Evolutionary conservation across 2,797 vertebrate species (phyloP).

Genomic region (Aphelocoma californica): DNA sequence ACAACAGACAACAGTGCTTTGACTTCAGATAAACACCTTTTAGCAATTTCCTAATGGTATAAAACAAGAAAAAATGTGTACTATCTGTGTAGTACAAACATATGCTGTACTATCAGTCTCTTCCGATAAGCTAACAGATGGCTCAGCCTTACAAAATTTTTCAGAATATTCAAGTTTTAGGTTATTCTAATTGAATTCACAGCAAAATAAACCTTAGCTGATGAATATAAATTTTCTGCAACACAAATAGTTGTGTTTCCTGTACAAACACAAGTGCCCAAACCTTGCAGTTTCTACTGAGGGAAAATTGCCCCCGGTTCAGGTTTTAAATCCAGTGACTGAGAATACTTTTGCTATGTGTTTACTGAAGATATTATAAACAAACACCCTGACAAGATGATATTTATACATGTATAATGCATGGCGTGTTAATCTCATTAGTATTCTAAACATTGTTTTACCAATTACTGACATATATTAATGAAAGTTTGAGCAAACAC

Average conservation of each 20-base stretch:
- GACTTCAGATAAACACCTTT: constrained; percentile 78
- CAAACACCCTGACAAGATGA: neutral
- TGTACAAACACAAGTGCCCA: neutral
- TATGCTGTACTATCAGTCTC: neutral
- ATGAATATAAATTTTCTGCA: neutral
- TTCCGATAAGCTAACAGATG: neutral
- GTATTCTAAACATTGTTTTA: neutral
- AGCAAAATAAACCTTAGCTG: neutral
- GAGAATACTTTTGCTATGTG: neutral
- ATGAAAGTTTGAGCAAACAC: constrained; percentile 24
- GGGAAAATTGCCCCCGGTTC: neutral
- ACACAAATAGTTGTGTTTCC: neutral
- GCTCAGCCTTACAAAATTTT: neutral
- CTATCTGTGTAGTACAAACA: neutral
- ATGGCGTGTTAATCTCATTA: neutral
- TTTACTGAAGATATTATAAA: constrained; percentile 20
- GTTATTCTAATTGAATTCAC: neutral
- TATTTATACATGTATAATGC: constrained; percentile 27
- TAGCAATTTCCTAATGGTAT: constrained; percentile 70
- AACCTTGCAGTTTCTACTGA: neutral
- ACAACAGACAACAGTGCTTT: constrained; percentile 64
- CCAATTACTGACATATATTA: constrained; percentile 29
- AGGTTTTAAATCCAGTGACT: neutral
- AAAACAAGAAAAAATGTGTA: neutral
- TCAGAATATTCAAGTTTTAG: neutral